Conservation (phyloP, 2,888 invertebrate genomes). For the Phortica okadai region DNA sequence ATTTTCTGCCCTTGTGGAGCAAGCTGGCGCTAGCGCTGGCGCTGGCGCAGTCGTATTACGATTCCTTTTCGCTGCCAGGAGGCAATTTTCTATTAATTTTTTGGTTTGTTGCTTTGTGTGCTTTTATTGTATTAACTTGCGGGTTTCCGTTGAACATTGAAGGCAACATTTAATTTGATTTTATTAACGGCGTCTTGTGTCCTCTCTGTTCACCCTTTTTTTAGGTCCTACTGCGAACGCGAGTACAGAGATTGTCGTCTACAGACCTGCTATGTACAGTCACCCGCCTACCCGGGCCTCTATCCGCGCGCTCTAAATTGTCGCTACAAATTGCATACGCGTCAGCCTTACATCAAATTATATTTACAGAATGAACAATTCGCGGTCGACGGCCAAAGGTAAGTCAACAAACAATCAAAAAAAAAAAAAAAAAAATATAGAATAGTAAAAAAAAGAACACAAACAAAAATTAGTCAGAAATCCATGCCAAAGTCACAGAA, state of each 20-base stretch:
- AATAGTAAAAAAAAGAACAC: slow-evolving; percentile 6
- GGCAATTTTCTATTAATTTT: slow-evolving; percentile 56
- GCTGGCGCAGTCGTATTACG: slow-evolving; percentile 35
- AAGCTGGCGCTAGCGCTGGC: background rate
- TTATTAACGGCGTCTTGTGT: background rate
- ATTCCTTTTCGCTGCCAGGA: slow-evolving; percentile 31
- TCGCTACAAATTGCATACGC: slow-evolving; percentile 92
- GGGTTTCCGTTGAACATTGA: slow-evolving; percentile 21
- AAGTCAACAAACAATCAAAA: slow-evolving; percentile 49
- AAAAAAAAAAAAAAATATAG: slow-evolving; percentile 14
- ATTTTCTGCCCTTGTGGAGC: slow-evolving; percentile 64
- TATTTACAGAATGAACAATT: slow-evolving; percentile 96
- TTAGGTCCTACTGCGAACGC: slow-evolving; percentile 90
- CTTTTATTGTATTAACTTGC: background rate
- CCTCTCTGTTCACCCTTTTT: slow-evolving; percentile 45
- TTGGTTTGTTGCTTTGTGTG: background rate
- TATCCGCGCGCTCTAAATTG: slow-evolving; percentile 94
- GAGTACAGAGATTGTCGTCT: slow-evolving; percentile 91
- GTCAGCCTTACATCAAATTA: slow-evolving; percentile 91
- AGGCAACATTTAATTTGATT: slow-evolving; percentile 42
- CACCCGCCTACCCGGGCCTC: slow-evolving; percentile 94
- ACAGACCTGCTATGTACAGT: slow-evolving; percentile 95
- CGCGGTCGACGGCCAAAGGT: slow-evolving; percentile 91
- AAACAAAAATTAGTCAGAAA: background rate
- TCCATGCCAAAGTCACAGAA: slow-evolving; percentile 34